A percentile compares a stretch with the other conserved stretches of the same genome.
Conservation (phyloP, 1,140 invertebrate species). For the Phthorimaea operculella region DNA sequence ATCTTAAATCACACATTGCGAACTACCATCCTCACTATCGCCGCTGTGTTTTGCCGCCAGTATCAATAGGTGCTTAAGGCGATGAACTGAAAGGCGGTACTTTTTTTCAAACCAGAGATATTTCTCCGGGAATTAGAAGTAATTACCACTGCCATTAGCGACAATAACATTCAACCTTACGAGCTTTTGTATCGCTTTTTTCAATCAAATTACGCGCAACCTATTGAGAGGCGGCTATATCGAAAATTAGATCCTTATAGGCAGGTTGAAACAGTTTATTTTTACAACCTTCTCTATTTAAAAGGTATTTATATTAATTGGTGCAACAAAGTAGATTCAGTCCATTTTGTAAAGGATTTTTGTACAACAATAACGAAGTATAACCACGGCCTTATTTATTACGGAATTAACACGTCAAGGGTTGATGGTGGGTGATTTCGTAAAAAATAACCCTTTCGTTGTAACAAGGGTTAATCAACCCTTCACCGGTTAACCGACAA, state of each 20-base stretch:
- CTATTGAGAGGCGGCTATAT: background rate
- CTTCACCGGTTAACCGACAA: slow-evolving; percentile 42
- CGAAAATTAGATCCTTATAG: background rate
- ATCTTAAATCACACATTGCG: no score
- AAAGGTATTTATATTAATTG: background rate
- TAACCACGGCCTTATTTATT: slow-evolving; percentile 31
- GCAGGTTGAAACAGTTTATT: background rate
- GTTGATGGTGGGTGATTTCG: slow-evolving; percentile 27
- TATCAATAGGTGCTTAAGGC: background rate
- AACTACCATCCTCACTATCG: no score
- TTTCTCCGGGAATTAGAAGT: slow-evolving; percentile 20
- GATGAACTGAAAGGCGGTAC: background rate
- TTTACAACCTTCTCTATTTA: background rate
- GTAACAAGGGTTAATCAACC: slow-evolving; percentile 34
- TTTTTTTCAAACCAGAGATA: background rate
- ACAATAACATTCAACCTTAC: slow-evolving; percentile 4
- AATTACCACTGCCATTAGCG: slow-evolving; percentile 18
- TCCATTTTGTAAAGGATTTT: slow-evolving; percentile 7
- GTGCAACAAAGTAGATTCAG: background rate
- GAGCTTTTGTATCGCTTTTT: slow-evolving; percentile 5
- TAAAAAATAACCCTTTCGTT: slow-evolving; percentile 43
- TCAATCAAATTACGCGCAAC: background rate
- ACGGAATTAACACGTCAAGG: slow-evolving; percentile 54
- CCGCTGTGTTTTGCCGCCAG: no score
- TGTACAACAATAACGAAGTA: slow-evolving; percentile 15